Base-by-base conservation (phyloP, 2,113 vertebrate genomes). In the Cryptotis parvus region DNA sequence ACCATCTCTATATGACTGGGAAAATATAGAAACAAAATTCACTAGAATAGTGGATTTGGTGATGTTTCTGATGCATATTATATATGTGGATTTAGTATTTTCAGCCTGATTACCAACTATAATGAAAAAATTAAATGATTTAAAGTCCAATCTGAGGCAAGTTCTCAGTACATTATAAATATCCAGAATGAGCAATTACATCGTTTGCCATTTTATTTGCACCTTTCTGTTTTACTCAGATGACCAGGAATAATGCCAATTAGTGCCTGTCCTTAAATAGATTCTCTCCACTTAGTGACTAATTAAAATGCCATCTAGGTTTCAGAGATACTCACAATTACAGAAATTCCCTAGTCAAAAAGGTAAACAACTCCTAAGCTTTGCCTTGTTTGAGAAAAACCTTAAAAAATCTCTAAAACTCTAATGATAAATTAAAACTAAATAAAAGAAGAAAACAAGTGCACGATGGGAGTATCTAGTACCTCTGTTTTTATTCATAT, bases 121-220 rank as follows among this genome's bases (percentile, higher is more conserved):
- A 70, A 29, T 75, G 11, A 72, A 72, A 79, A 89, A 91, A 70
- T 86, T 8, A 41, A 78, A 52, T 79, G 58, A 33, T 63, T 55
- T 90, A 68, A 39, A 78, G 1, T 70, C 24, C 72, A 76, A 76
- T 41, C 37, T 87, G 58, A 80, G 27, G 14, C 55, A 84, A 91
- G 24, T 10, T 55, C 75, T 94, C 6, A n/a, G 61, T 49, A 9
- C 61, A 89, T 81, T 70, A 75, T 16, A 20, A 75, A 80, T 29
- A 92, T 77, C 49, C 65, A 75, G 65, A 90, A 72, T 52, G 69
- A 78, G 26, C 69, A 93, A 78, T 70, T 91, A 84, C 68, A 84
- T 85, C 27, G 80, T 5, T 73, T 43, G 65, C 7, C 0, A 10
- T 63, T 91, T 92, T 29, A 83, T 94, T 92, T 93, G 7, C 52